Percentiles rank a stretch among this genome's conserved stretches.
phyloP scores from a whole-genome alignment of 2,113 vertebrate species.

The Perca schrenkii region DNA sequence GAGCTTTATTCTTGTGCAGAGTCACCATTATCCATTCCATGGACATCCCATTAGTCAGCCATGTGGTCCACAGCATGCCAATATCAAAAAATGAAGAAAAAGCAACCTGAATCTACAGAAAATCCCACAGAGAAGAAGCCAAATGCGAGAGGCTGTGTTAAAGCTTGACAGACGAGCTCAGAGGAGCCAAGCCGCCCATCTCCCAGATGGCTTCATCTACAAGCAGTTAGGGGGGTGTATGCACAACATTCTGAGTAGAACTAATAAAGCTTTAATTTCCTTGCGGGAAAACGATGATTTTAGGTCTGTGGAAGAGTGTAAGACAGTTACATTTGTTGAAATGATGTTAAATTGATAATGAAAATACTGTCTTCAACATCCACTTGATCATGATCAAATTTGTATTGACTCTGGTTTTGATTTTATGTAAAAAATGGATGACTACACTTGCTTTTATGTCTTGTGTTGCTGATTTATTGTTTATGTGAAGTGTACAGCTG shows the following conservation, averaged over 20 bases:
- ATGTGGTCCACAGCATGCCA: constrained; percentile 36
- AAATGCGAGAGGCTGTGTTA: constrained; percentile 51
- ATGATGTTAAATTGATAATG: background rate
- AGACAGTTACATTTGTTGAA: background rate
- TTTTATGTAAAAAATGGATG: background rate
- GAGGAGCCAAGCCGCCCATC: constrained; percentile 71
- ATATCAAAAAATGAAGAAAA: constrained; percentile 22
- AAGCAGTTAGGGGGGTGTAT: constrained; percentile 43
- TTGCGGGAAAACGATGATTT: constrained; percentile 35
- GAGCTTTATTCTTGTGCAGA: constrained; percentile 40
- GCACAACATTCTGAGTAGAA: constrained; percentile 44
- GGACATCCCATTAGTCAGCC: constrained; percentile 44
- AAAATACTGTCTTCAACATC: background rate
- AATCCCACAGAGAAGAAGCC: constrained; percentile 60
- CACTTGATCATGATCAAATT: background rate
- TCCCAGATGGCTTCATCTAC: constrained; percentile 74
- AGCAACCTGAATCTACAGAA: constrained; percentile 57
- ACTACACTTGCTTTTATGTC: background rate
- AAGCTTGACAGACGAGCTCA: constrained; percentile 60
- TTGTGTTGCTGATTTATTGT: background rate
- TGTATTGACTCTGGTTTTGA: background rate
- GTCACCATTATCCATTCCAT: constrained; percentile 38
- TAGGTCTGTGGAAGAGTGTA: constrained; percentile 1
- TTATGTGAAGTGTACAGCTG: background rate
- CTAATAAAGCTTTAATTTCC: constrained; percentile 49